These are phyloP conservation scores for Notolabrus celidotus DNA, from an alignment of 2,797 vertebrate species.

Conservation along the genomic window DNA sequence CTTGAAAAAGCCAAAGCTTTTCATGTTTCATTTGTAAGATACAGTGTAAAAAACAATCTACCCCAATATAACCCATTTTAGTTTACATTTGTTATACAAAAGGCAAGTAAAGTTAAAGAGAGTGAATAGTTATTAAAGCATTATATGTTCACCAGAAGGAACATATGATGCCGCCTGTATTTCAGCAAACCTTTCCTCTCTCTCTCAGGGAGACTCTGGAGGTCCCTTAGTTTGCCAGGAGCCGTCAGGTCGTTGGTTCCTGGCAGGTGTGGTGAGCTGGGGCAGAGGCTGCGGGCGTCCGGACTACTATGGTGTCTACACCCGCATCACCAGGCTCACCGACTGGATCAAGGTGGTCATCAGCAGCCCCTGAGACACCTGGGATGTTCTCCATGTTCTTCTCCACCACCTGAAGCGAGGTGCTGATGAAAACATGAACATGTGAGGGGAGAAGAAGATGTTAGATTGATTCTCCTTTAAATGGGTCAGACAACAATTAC, in stretches of 20 bases:
- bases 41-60: too few species aligned
- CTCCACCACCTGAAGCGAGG: neutral
- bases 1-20: too few species aligned
- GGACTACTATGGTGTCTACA: slow-evolving; percentile 93
- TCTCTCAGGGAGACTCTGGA: slow-evolving; percentile 93
- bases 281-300: slow-evolving; percentile 91
- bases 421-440: neutral
- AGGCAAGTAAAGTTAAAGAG: too few species aligned
- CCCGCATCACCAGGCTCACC: slow-evolving; percentile 90
- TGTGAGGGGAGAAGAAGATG: too few species aligned
- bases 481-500: too few species aligned
- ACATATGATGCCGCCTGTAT: too few species aligned
- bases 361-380: slow-evolving; percentile 45
- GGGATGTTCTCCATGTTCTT: neutral
- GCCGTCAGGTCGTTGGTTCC: slow-evolving; percentile 92
- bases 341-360: slow-evolving; percentile 90
- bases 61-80: too few species aligned
- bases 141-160: too few species aligned
- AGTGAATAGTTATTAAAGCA: too few species aligned
- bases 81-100: too few species aligned
- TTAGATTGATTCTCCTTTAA: too few species aligned
- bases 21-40: too few species aligned
- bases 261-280: slow-evolving; percentile 95
- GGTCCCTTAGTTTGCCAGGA: slow-evolving; percentile 94
- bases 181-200: neutral